Evolutionary conservation across 2,888 invertebrate species (phyloP).

Genomic region (Branchipolynoe longqiensis): DNA sequence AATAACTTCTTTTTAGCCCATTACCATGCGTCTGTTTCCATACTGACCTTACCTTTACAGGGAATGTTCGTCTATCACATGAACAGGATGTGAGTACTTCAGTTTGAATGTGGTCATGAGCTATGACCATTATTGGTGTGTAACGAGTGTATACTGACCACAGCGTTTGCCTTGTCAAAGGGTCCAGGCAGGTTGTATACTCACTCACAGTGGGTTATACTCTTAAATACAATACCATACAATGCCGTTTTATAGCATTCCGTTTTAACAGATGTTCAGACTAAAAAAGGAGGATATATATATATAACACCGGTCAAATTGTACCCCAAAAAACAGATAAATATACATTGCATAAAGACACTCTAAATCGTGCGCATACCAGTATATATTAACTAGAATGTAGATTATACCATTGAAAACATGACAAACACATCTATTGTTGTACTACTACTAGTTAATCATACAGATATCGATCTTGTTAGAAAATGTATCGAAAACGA

Average conservation of each 20-base stretch:
- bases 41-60: conserved; percentile 11
- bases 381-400: neutral
- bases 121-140: neutral
- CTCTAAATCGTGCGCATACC: conserved; percentile 20
- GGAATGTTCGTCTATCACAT: conserved; percentile 47
- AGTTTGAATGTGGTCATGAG: neutral
- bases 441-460: too few relatives aligned
- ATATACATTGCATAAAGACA: conserved; percentile 42
- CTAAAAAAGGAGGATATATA: neutral
- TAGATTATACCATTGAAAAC: neutral
- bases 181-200: neutral
- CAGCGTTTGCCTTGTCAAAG: neutral
- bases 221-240: neutral
- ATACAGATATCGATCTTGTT: neutral
- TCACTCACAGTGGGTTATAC: neutral
- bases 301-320: conserved; percentile 19
- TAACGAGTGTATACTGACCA: conserved; percentile 4
- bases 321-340: conserved; percentile 26
- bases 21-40: neutral
- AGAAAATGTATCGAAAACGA: conserved; percentile 2
- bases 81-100: neutral
- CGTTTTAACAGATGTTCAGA: neutral
- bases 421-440: neutral
- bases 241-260: neutral
- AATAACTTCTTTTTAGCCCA: neutral